Base-by-base conservation (phyloP, 2,113 vertebrate species). In the Alces alces region DNA sequence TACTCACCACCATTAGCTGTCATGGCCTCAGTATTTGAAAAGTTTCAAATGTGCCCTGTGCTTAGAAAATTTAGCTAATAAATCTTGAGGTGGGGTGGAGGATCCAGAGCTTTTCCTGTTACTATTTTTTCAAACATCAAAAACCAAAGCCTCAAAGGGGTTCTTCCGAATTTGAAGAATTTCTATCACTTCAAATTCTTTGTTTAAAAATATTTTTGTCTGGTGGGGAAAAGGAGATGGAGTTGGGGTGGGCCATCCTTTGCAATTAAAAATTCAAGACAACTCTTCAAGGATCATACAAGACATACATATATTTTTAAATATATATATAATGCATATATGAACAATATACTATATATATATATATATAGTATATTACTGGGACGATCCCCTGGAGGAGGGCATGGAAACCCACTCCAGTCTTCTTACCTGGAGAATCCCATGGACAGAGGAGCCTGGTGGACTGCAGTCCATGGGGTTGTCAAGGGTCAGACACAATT, bases 21-120 rank as follows among this genome's bases (percentile, higher is more conserved):
- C 84, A 78, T 78, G 87, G 84, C 79, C 84, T 92, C 55, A 88
- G 85, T 61, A 92, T 89, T 27, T 94, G 91, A 84, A 30, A 96
- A 95, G 52, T 93, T 94, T 73, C 33, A 50, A 73, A 93, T 50
- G 33, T 30, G 25, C 14, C 47, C 8, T 66, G 5, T 17, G 25
- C 70, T 93, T 91, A 79, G 85, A 89, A 90, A 89, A 93, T 33
- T 28, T 70, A 76, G 28, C 78, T 54, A 79, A 70, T 58, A 95
- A 94, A 95, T 94, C 33, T 25, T 55, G 36, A 61, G 19, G 16
- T 61, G 43, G 17, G 2, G 6, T 25, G 12, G 23, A 15, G 30
- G 13, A 86, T 50, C 21, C 43, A 55, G 28, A 76, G 25, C 2
- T 57, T 96, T 95, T 95, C 52, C 3, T 55, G 33, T 36, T 55